Conservation (phyloP, 1,140 invertebrate species). For the Trichonephila inaurata region DNA sequence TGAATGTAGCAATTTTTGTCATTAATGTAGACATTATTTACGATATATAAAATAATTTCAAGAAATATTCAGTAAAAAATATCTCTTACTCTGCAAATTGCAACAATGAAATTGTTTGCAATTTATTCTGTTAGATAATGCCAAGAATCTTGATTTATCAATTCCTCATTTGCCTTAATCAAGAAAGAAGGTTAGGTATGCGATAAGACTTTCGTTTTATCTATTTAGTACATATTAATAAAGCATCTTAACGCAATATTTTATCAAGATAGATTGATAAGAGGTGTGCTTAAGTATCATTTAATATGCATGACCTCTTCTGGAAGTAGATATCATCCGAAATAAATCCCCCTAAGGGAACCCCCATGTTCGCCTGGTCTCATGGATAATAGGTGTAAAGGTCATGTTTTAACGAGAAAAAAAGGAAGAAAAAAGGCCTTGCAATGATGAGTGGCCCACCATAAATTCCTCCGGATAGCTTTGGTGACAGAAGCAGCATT, state of each 20-base stretch:
- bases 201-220: too few species aligned
- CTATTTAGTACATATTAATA: neutral
- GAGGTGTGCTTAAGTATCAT: constrained; percentile 10
- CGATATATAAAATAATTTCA: too few species aligned
- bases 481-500: constrained; percentile 50
- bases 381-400: constrained; percentile 10
- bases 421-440: neutral
- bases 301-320: constrained; percentile 48
- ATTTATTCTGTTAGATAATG: too few species aligned
- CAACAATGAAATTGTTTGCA: too few species aligned
- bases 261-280: neutral
- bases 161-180: too few species aligned
- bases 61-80: too few species aligned
- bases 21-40: too few species aligned
- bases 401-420: constrained; percentile 35
- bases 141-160: too few species aligned
- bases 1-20: too few species aligned
- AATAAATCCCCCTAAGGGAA: constrained; percentile 53
- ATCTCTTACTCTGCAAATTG: too few species aligned
- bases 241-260: neutral
- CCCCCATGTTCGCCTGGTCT: neutral
- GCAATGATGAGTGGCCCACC: neutral
- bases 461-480: constrained; percentile 41
- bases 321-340: constrained; percentile 14
- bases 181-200: too few species aligned